A percentile compares a stretch with the other conserved stretches of the same genome.
phyloP scores from a whole-genome alignment of 2,113 vertebrate species.

The Ammodytes marinus region DNA sequence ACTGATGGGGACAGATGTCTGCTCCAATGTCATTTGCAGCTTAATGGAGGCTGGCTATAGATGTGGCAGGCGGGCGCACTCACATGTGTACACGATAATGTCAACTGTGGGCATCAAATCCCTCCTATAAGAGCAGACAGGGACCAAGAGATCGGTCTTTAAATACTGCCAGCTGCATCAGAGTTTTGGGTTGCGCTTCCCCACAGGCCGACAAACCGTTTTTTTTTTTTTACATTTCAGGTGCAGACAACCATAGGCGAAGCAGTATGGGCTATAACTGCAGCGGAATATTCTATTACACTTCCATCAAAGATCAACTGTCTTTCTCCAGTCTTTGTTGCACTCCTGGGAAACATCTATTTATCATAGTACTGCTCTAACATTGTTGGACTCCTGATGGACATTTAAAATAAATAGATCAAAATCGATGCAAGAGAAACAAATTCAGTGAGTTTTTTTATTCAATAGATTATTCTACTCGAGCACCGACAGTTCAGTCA shows the following conservation, averaged over 20 bases:
- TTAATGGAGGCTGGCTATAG: constrained; percentile 68
- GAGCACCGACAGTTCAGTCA: not conserved
- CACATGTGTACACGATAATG: constrained; percentile 40
- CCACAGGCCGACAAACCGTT: constrained; percentile 36
- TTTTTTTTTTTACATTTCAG: constrained; percentile 32
- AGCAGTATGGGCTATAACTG: constrained; percentile 4
- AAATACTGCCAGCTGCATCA: constrained; percentile 48
- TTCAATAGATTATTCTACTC: not conserved
- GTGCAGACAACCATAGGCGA: not conserved
- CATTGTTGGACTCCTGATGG: not conserved
- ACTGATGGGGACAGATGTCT: constrained; percentile 65
- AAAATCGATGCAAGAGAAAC: not conserved
- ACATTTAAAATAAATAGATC: not conserved
- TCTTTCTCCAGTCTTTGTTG: not conserved
- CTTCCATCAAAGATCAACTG: constrained; percentile 19
- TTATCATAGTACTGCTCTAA: not conserved
- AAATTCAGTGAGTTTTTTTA: not conserved
- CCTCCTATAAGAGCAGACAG: constrained; percentile 41
- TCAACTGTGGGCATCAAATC: constrained; percentile 56
- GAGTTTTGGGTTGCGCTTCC: constrained; percentile 50
- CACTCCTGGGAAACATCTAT: not conserved
- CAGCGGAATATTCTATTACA: constrained; percentile 28
- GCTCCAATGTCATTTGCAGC: constrained; percentile 65
- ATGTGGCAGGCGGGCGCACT: constrained; percentile 48
- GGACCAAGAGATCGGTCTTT: constrained; percentile 28